These are phyloP conservation scores for Musca vetustissima DNA, from an alignment of 1,140 invertebrate species.

Conservation along the genomic window DNA sequence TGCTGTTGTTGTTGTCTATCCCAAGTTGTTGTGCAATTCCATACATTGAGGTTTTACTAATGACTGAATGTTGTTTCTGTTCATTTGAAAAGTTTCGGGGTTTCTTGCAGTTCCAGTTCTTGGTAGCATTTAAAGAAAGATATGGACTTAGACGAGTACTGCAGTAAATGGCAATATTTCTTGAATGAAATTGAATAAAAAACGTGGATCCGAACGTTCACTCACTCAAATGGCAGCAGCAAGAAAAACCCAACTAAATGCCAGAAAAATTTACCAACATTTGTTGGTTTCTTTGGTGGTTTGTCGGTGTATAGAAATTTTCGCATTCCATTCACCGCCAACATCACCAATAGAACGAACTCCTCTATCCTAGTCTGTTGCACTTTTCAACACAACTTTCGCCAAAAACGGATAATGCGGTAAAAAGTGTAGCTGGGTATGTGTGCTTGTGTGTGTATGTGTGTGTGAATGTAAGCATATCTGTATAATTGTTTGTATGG, in stretches of 20 bases:
- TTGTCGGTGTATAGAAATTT: not conserved
- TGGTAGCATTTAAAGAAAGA: too few species aligned
- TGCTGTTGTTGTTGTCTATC: not conserved
- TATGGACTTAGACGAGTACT: not conserved
- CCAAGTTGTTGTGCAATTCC: not conserved
- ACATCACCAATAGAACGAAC: too few species aligned
- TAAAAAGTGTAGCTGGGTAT: too few species aligned
- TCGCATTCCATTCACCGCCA: too few species aligned
- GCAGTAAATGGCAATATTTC: slow-evolving; percentile 20
- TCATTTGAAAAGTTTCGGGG: not conserved
- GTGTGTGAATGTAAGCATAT: too few species aligned
- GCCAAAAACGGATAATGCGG: too few species aligned
- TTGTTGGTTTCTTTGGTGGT: slow-evolving; percentile 13
- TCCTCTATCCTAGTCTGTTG: too few species aligned
- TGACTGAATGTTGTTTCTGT: slow-evolving; percentile 18
- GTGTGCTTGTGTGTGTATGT: too few species aligned
- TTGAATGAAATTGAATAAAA: not conserved
- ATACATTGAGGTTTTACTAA: slow-evolving; percentile 8
- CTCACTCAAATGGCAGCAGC: not conserved
- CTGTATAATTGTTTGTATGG: too few species aligned
- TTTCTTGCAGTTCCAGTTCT: too few species aligned
- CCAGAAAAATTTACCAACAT: slow-evolving; percentile 15
- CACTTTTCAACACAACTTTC: too few species aligned
- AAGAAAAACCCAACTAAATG: slow-evolving; percentile 1
- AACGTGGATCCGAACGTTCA: too few species aligned